These are phyloP conservation scores for Caenorhabditis afra DNA, from an alignment of 2,888 invertebrate species.

Conservation along the genomic window DNA sequence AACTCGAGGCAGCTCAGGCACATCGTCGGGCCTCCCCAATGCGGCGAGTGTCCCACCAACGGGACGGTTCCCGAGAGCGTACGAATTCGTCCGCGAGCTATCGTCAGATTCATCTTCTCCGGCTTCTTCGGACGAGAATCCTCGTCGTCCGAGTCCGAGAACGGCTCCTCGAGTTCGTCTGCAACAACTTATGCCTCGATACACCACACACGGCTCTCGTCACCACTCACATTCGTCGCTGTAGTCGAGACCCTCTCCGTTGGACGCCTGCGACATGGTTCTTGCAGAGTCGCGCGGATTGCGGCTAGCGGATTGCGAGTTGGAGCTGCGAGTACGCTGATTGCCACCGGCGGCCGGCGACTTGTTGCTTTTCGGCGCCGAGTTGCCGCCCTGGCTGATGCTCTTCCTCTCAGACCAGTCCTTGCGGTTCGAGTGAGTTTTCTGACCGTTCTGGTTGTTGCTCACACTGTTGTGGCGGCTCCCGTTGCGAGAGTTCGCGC, in stretches of 20 bases:
- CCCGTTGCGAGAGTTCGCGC: slow-evolving; percentile 57
- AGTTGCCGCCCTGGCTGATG: slow-evolving; percentile 63
- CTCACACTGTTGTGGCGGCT: slow-evolving; percentile 62
- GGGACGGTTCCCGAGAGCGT: slow-evolving; percentile 79
- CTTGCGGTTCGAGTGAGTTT: slow-evolving; percentile 53
- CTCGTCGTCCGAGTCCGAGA: slow-evolving; percentile 80
- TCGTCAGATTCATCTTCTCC: slow-evolving; percentile 74
- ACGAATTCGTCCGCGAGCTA: slow-evolving; percentile 79
- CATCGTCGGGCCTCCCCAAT: slow-evolving; percentile 81
- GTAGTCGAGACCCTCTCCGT: slow-evolving; percentile 76
- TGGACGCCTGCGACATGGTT: slow-evolving; percentile 72
- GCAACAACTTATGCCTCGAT: slow-evolving; percentile 15
- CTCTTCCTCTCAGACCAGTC: slow-evolving; percentile 68
- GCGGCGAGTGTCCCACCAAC: slow-evolving; percentile 75
- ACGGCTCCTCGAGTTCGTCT: slow-evolving; percentile 80
- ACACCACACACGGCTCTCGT: background rate
- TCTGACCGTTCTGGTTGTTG: slow-evolving; percentile 26
- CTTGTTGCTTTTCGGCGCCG: background rate
- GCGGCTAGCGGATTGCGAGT: slow-evolving; percentile 55
- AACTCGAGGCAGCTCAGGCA: slow-evolving; percentile 80
- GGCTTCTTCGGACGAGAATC: slow-evolving; percentile 63
- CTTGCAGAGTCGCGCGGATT: slow-evolving; percentile 63
- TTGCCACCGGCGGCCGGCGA: too few species aligned
- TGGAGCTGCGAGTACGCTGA: too few species aligned
- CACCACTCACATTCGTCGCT: slow-evolving; percentile 71